Evolutionary conservation across 2,113 vertebrate species (phyloP), one percentile per base, ranked within the genome.

Genomic region (Toxotes chatareus): DNA sequence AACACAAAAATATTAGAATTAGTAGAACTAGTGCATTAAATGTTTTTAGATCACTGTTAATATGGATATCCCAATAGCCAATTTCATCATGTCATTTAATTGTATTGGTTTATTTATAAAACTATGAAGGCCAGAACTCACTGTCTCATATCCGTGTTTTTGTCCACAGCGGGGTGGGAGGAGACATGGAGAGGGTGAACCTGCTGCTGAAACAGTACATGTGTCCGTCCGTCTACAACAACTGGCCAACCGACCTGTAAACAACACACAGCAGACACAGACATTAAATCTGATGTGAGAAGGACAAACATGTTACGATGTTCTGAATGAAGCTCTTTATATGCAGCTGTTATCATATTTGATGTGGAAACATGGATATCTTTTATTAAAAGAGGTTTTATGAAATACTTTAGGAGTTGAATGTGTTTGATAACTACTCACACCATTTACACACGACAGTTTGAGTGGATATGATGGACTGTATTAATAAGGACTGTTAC

Each of bases 201-300:
- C 74, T 79, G 76, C 89, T 95, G 80, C 83, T 95, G 60, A 94
- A 85, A 46, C 94, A 94, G 80, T 94, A 95, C 89, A 92, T 94
- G 89, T 96, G 95, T 85, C 91, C 94, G 3, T 83, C 68, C 3
- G 27, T 86, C 66, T 89, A 93, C 86, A 89, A 86, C 88, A 83
- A 84, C 87, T 94, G 93, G 93, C 42, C 66, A 0, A 62, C 23
- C 10, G 90, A 89, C 83, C 69, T 91, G 81, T 93, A 92, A 75
- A 64, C 17, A 68, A 44, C 55, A 13, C 44, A 70, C 32, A 9
- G 66, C 47, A 36, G 27, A 42, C 42, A 63, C 10, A 13, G 42
- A 42, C 8, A 46, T 27, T 21, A 8, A 56, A 23, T 57, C 44
- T 61, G 57, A 42, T 42, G 49, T 74, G 32, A 27, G 53, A 7